phyloP scores from a whole-genome alignment of 2,888 invertebrate species.

The Amitus sp. region DNA sequence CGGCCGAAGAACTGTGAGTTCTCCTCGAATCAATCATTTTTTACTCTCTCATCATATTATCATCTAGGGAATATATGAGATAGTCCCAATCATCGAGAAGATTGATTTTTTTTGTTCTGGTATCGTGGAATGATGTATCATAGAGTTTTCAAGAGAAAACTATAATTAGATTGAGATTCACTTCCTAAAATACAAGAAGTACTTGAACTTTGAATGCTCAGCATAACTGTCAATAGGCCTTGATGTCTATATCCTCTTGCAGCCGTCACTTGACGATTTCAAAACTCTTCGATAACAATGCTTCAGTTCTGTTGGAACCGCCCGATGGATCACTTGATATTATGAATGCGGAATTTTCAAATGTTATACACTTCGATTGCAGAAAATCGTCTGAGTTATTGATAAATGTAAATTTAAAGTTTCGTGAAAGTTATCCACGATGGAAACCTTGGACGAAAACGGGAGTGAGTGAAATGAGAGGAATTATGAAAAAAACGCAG shows the following conservation, averaged over 20 bases:
- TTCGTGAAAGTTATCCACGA: background rate
- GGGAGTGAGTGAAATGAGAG: background rate
- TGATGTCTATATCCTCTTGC: background rate
- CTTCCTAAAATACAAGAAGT: background rate
- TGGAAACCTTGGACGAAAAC: background rate
- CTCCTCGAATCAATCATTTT: no score
- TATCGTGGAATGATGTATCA: no score
- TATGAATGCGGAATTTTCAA: background rate
- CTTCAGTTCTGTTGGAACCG: constrained; percentile 11
- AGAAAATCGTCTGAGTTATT: background rate
- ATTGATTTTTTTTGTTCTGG: no score
- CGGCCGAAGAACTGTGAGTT: constrained; percentile 85
- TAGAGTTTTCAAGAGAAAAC: no score
- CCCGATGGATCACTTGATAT: background rate
- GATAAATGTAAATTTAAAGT: background rate
- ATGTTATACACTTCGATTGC: no score
- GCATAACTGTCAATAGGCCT: background rate
- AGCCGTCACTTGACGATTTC: background rate
- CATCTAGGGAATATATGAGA: no score
- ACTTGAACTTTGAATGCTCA: background rate
- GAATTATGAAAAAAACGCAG: no score
- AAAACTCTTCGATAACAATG: background rate
- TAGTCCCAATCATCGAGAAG: no score
- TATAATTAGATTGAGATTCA: no score
- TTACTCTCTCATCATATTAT: no score